Base-by-base conservation (phyloP, 92 coral and sea anemone species). In the Diadumene lineata region DNA sequence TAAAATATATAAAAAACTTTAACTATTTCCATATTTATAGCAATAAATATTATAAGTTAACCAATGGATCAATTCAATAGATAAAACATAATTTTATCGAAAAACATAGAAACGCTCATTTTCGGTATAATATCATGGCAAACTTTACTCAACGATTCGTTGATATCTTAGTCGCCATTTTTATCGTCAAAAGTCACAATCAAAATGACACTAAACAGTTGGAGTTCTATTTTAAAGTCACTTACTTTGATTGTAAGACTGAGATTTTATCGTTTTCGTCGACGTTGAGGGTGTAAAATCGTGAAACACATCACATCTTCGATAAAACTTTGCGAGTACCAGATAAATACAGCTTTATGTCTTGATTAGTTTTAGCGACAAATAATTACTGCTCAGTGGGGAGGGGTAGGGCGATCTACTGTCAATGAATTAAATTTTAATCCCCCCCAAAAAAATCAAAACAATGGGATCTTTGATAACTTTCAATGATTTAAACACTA, bases 231-330 rank as follows among this genome's bases (percentile, higher is more conserved):
- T 53, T 53, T 53, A 53, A 53, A 53, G 3, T 53, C 58, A 53
- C 58, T 53, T 53, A 53, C 58, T 21, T 53, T 53, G 24, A 15
- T 4, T 53, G 58, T 53, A 9, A 9, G 3, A 16, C 3, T 53
- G 19, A 53, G 6, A 53, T 53, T 15, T 3, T 53, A 53, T 53
- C 58, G 24, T 2, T 53, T 53, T 16, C 48, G 7, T 38, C 13
- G 48, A 4, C 13, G 48, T 38, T 4, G 48, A 21, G 10, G 17
- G 10, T 21, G 24, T 53, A 13, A 53, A 53, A 53, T 13, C 58
- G 58, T 53, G 58, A 53, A 53, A 53, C 19, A 38, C 58, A 53
- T 53, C 58, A 53, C 58, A 53, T 53, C 19, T 38, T 53, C 58
- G 19, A 53, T 6, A 23, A 15, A 53, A 13, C 58, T 53, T 53